Evolutionary conservation across 2,797 vertebrate species (phyloP), one percentile per base, ranked within the genome.

Genomic region (Phaenicophaeus curvirostris): DNA sequence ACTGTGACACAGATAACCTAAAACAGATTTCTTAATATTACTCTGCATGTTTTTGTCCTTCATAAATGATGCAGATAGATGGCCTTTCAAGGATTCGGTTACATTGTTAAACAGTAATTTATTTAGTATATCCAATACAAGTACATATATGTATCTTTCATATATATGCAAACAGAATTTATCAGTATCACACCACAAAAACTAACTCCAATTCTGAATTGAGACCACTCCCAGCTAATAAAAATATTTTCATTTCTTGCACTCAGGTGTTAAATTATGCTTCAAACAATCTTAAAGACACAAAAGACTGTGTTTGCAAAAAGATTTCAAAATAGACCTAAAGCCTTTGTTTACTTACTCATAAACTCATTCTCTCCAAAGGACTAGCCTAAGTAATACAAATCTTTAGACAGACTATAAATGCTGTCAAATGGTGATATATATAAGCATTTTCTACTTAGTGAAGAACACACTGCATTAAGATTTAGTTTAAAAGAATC

Each of bases 1-100:
- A 96, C 94, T 95, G 95, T 95, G 90, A 94, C 86, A 95, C 18
- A 96, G 95, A 95, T 95, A 96, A 96, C 91, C 73, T 88, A 94
- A 96, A 95, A 10, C 94, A 96, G 94, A 94, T 94, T 96, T 93
- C 71, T 91, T 96, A 93, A 89, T 61, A 87, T 55, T 74, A 84
- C 24, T 53, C 48, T 46, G 35, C 37, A 13, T 55, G 73, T 89
- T 90, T 89, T 77, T 39, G 8, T 68, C 25, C 31, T 68, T 85
- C 42, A 75, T 31, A 80, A 85, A 55, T 41, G 46, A 81, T 81
- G 72, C 65, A 68, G 51, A 78, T 35, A 79, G 42, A 75, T 11
- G 14, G 16, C 8, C 27, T 91, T 85, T 61, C 80, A 90, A 48
- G 18, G 58, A 69, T 81, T 53, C 72, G 27, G 41, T 18, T 86